Base-by-base conservation (phyloP, 2,113 vertebrate species). In the Hippocampus mohnikei region DNA sequence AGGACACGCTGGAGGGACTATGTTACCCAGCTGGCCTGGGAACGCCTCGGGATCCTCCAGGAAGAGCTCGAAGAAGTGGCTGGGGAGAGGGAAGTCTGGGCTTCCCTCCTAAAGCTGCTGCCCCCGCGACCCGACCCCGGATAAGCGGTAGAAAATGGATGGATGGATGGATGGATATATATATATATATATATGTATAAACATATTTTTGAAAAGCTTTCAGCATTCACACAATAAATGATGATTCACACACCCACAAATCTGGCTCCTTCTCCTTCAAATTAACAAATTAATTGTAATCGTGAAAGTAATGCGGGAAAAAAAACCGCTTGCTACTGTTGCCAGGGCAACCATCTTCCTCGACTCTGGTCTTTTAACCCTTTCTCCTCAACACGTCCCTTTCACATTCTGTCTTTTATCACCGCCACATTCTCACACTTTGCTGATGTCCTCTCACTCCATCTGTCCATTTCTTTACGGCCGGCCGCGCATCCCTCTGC, bases 351-450 rank as follows among this genome's bases (percentile, higher is more conserved):
- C 90, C 71, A 50, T 82, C 72, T 85, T 80, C 79, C 77, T 78
- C 55, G 67, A 25, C 75, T 83, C 74, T 82, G 72, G 65, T 71
- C 71, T 76, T 76, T 90, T 89, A 89, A 88, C 90, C 85, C 85
- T 86, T 89, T 88, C 80, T 81, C 69, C 44, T 72, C 84, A 70
- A 74, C 81, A 66, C 82, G 80, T 88, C 78, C 75, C 75, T 84
- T 86, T 83, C 87, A 89, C 90, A 76, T 86, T 85, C 88, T 88
- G 85, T 89, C 81, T 81, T 84, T 79, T 80, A 82, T 67, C 82
- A 72, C 79, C 27, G 53, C 73, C 74, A 79, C 71, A 59, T 85
- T 84, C 84, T 88, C 83, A 81, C 85, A 83, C 88, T 27, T 88
- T 82, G 84, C 83, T 84, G 84, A 87, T 83, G 86, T 90, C 81